These are phyloP conservation scores for Rhyacophila brunnea DNA, from an alignment of 1,140 invertebrate species.

Conservation along the genomic window DNA sequence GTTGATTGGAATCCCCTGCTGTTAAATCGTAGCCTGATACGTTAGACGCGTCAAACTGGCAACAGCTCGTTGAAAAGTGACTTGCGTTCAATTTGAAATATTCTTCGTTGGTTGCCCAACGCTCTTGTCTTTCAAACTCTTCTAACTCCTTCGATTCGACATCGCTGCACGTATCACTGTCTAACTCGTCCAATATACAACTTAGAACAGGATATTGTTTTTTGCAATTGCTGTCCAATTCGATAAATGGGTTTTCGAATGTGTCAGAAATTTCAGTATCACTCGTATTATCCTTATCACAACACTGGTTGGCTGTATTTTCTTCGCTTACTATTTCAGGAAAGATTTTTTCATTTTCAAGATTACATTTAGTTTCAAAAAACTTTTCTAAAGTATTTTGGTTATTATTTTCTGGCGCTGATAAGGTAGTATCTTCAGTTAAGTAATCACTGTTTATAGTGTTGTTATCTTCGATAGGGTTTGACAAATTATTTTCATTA, in stretches of 20 bases:
- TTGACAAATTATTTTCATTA: not conserved
- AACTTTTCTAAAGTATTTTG: not conserved
- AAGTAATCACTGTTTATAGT: not conserved
- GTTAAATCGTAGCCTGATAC: not conserved
- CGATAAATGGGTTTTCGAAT: not conserved
- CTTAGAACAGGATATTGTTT: not conserved
- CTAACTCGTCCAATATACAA: not conserved
- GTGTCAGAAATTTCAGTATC: not conserved
- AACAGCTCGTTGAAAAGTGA: constrained; percentile 16
- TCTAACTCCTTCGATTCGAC: constrained; percentile 11
- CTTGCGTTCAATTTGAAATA: constrained; percentile 19
- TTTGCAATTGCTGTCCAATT: not conserved
- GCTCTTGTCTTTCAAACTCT: constrained; percentile 30
- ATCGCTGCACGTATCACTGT: constrained; percentile 3
- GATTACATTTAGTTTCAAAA: not conserved
- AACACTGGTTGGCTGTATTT: not conserved
- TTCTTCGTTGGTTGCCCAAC: constrained; percentile 26
- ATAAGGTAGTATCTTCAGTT: not conserved
- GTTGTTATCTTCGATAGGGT: not conserved
- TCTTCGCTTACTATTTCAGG: not conserved
- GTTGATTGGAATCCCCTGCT: not conserved
- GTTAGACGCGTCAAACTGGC: constrained; percentile 18
- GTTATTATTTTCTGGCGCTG: not conserved
- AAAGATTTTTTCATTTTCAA: constrained; percentile 8
- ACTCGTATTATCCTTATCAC: not conserved